These are phyloP conservation scores for Rhynchopsitta pachyrhyncha DNA, from an alignment of 2,113 vertebrate genomes.

Conservation along the genomic window DNA sequence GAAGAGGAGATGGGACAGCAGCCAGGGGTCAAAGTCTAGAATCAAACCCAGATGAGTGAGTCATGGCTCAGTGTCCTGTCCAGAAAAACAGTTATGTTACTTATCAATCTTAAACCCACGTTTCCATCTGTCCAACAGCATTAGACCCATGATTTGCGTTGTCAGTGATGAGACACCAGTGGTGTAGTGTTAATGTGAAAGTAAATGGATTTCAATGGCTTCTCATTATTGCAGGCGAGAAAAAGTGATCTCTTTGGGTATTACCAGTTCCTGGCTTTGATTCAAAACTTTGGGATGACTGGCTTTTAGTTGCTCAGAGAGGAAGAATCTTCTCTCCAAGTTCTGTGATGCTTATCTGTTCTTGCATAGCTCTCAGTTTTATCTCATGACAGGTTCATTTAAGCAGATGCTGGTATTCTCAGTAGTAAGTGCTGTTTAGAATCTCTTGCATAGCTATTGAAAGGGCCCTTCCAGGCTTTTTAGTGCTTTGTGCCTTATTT, in stretches of 20 bases:
- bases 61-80: neutral
- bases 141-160: neutral
- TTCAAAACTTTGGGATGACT: neutral
- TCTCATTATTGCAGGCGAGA: neutral
- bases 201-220: neutral
- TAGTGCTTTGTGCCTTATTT: neutral
- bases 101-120: neutral
- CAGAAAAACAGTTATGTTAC: neutral
- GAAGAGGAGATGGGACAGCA: neutral
- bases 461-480: neutral
- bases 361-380: neutral
- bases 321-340: neutral
- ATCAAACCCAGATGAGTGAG: neutral
- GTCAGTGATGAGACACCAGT: neutral
- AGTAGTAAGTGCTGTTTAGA: neutral
- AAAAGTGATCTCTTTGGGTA: neutral
- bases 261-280: neutral
- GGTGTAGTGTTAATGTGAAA: neutral
- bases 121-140: neutral
- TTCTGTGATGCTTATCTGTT: neutral
- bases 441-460: neutral
- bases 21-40: neutral
- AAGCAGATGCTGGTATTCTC: neutral
- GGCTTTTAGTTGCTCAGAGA: neutral
- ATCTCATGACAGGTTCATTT: rapidly evolving